Percentiles rank a stretch among this genome's conserved stretches.
phyloP scores from a whole-genome alignment of 2,888 invertebrate species.

The Vandiemenella viatica region DNA sequence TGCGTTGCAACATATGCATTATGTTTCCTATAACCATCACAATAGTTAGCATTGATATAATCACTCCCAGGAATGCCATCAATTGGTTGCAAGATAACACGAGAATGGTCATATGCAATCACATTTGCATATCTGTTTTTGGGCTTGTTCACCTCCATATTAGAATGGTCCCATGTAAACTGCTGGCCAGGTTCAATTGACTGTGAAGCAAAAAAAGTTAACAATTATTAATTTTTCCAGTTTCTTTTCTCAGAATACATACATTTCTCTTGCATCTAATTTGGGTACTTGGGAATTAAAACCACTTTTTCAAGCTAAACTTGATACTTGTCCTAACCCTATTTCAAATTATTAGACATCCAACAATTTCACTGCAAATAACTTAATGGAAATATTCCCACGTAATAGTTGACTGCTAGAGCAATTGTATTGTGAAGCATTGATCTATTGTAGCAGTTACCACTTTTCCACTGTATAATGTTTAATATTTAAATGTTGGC shows the following conservation, averaged over 20 bases:
- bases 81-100: slow-evolving; percentile 81
- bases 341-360: too few species aligned
- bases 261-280: neutral
- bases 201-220: slow-evolving; percentile 24
- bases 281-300: neutral
- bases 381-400: too few species aligned
- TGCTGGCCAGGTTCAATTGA: slow-evolving; percentile 99
- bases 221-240: neutral
- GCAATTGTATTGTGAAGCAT: too few species aligned
- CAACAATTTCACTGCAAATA: too few species aligned
- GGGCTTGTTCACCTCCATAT: slow-evolving; percentile 92
- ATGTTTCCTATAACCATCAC: slow-evolving; percentile 95
- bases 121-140: slow-evolving; percentile 99
- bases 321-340: too few species aligned
- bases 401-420: too few species aligned
- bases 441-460: too few species aligned
- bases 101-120: slow-evolving; percentile 95
- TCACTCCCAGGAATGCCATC: slow-evolving; percentile 85
- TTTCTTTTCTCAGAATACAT: neutral
- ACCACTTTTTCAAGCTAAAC: too few species aligned
- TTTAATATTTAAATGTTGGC: too few species aligned
- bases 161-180: slow-evolving; percentile 99
- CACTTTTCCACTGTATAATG: too few species aligned
- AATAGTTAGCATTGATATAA: slow-evolving; percentile 98
- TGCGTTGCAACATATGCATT: slow-evolving; percentile 98